Evolutionary conservation across 2,888 invertebrate species (phyloP).

Genomic region (Colletes collaris): DNA sequence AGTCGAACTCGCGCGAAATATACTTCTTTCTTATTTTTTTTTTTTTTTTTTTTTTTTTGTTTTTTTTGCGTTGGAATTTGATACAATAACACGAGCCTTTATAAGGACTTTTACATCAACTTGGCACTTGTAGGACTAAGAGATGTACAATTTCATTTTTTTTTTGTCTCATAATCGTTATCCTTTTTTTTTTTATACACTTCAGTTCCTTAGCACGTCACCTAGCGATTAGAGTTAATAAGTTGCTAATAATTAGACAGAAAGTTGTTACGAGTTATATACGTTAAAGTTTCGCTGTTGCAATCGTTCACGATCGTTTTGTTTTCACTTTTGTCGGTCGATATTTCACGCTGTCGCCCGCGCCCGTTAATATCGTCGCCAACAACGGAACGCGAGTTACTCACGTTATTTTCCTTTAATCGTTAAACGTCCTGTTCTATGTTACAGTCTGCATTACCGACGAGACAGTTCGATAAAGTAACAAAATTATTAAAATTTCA

Average conservation of each 20-base stretch:
- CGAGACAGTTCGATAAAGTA: conserved; percentile 39
- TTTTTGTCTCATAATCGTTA: conserved; percentile 2
- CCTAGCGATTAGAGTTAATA: conserved; percentile 48
- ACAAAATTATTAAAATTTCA: conserved; percentile 52
- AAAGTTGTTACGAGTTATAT: conserved; percentile 52
- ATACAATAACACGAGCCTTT: conserved; percentile 60
- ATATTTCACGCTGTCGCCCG: conserved; percentile 3
- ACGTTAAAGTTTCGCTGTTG: conserved; percentile 22
- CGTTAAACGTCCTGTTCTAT: conserved; percentile 35
- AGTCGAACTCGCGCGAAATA: conserved; percentile 10
- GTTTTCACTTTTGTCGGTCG: not conserved
- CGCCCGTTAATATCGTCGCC: conserved; percentile 45
- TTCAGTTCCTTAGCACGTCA: conserved; percentile 25
- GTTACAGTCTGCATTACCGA: conserved; percentile 31
- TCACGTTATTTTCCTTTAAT: conserved; percentile 13
- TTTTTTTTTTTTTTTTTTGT: not conserved
- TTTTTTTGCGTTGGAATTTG: conserved; percentile 23
- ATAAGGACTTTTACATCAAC: conserved; percentile 55
- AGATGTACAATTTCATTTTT: conserved; percentile 29
- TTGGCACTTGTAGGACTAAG: conserved; percentile 61
- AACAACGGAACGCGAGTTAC: conserved; percentile 37
- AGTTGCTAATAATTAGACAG: conserved; percentile 52
- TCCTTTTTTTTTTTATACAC: conserved; percentile 8
- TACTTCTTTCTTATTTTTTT: not conserved
- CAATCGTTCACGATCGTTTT: conserved; percentile 11